Base-by-base conservation (phyloP, 2,888 invertebrate genomes). In the Eubasilissa splendida region DNA sequence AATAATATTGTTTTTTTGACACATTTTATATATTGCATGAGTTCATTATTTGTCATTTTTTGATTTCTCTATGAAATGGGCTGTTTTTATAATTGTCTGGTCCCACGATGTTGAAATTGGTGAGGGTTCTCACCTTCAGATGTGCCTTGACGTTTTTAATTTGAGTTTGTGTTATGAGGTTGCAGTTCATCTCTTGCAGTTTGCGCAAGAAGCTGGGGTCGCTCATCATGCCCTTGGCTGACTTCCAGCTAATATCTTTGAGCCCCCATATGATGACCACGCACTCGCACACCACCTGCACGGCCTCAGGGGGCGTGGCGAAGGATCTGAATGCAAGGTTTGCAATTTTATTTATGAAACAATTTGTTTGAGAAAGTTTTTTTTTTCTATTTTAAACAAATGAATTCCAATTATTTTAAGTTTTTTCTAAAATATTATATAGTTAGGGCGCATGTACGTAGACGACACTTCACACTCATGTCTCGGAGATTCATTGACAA, bases 221-320 rank as follows among this genome's bases (percentile, higher is more conserved):
- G 0, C 96, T 93, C 97, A 98, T 97, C 95, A 98, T 96, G 2
- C 92, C 96, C 87, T 95, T 97, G 0, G 97, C 97, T 1, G 95
- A 93, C 87, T 97, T 97, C 97, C 97, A 98, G 65, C 93, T 95
- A 3, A 97, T 93, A 84, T 97, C 97, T 85, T 95, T 95, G 68
- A 94, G 91, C 1, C 96, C 96, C 83, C 95, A 92, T 80, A 98
- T 91, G 76, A 97, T 96, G 0, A 95, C 96, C 31, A 98, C 94
- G 86, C 97, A 97, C 87, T 98, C 97, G 86, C 96, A 96, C 0
- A 98, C 95, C 0, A 94, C 91, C 90, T 97, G 97, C 50, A 97
- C 97, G 12, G 96, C 94, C 85, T 96, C 95, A 0, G 97, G 97
- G 0, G 97, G 97, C 0, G 96, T 97, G 9, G 96, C 96, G 86